Conservation (phyloP, 2,113 vertebrate species). For the Elephantulus edwardii region DNA sequence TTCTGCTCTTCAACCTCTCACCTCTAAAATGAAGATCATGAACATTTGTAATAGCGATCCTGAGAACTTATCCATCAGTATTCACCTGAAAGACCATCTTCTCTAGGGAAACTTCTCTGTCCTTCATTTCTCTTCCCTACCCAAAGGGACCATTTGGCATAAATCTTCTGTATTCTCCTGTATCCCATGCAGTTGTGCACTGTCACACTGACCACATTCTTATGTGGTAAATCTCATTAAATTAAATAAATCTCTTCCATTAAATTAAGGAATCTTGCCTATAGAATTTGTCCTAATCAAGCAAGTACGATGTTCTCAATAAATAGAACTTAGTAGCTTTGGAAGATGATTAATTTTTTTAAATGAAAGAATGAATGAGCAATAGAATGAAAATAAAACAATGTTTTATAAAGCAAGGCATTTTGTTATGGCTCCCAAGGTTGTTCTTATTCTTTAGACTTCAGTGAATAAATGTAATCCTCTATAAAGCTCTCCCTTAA, state of each 20-base stretch:
- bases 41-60: not conserved
- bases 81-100: not conserved
- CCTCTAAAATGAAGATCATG: not conserved
- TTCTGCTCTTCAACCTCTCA: not conserved
- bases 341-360: not conserved
- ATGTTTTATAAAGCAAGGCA: not conserved
- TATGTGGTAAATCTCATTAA: not conserved
- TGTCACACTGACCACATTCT: not conserved
- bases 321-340: slow-evolving; percentile 10
- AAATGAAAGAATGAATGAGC: not conserved
- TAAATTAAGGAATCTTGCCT: not conserved
- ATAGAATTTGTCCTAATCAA: not conserved
- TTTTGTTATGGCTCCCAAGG: not conserved
- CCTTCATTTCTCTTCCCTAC: not conserved
- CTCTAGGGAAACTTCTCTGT: not conserved
- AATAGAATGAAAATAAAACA: not conserved
- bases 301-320: not conserved
- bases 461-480: slow-evolving; percentile 15
- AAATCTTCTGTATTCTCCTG: not conserved
- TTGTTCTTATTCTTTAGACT: not conserved
- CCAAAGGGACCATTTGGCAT: fast-evolving
- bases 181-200: no score
- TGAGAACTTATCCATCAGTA: not conserved
- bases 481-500: slow-evolving; percentile 1
- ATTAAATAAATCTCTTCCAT: not conserved